Evolutionary conservation across 2,888 invertebrate genomes (phyloP).

Genomic region (Pocota personata): DNA sequence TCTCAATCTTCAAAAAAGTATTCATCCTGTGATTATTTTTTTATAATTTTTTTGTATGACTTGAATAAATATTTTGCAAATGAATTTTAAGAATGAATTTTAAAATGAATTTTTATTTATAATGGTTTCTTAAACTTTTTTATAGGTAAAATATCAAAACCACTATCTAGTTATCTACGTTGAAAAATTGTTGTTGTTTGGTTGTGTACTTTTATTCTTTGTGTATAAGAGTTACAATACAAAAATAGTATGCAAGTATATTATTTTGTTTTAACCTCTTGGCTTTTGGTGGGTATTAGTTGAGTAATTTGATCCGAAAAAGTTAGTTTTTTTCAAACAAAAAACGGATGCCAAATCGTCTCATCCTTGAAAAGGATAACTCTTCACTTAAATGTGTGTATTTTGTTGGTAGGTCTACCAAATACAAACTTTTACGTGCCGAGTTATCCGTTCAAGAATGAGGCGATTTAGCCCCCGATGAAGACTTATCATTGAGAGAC

Average conservation of each 20-base stretch:
- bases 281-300: slow-evolving; percentile 69
- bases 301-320: slow-evolving; percentile 70
- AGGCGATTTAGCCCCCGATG: too few relatives aligned
- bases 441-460: too few relatives aligned
- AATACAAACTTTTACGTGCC: too few relatives aligned
- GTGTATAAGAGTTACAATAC: slow-evolving; percentile 67
- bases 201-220: slow-evolving; percentile 38
- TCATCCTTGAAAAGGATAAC: too few relatives aligned
- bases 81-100: neutral
- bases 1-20: slow-evolving; percentile 4
- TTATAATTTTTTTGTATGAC: neutral
- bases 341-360: too few relatives aligned
- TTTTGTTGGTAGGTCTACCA: too few relatives aligned
- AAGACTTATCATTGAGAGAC: slow-evolving; percentile 47
- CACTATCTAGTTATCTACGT: slow-evolving; percentile 40
- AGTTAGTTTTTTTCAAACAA: too few relatives aligned
- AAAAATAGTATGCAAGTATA: slow-evolving; percentile 71
- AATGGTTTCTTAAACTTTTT: neutral
- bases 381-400: too few relatives aligned
- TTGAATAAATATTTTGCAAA: slow-evolving; percentile 25
- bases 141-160: slow-evolving; percentile 40
- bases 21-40: neutral
- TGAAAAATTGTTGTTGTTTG: slow-evolving; percentile 21
- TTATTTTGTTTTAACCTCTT: slow-evolving; percentile 55
- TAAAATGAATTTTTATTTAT: neutral